Percentiles rank a stretch among this genome's conserved stretches.
Evolutionary conservation across 2,888 invertebrate genomes (phyloP).

Genomic region (Sycophila texana): DNA sequence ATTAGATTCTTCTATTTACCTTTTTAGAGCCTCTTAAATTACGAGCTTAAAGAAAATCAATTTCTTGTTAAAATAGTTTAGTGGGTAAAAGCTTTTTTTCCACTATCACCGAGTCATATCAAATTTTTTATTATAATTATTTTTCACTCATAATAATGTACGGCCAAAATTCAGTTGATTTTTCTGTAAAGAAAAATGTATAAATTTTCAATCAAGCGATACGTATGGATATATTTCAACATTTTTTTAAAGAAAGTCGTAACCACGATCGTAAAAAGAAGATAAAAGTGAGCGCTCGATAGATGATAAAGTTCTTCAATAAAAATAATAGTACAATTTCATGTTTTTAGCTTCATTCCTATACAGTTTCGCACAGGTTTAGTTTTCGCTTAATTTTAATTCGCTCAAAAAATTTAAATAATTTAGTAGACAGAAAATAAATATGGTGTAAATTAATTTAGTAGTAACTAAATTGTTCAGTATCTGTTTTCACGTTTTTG

Average conservation of each 20-base stretch:
- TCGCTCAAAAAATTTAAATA: no score
- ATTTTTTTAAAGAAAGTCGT: not conserved
- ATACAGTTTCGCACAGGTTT: not conserved
- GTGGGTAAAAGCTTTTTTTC: not conserved
- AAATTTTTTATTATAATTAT: no score
- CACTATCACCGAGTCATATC: not conserved
- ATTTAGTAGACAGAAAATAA: no score
- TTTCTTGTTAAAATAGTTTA: not conserved
- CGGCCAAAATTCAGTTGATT: no score
- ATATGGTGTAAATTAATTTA: no score
- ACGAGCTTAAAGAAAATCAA: not conserved
- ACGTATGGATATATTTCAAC: not conserved
- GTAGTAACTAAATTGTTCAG: no score
- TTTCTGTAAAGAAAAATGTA: not conserved
- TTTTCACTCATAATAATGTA: no score
- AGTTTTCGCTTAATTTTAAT: no score
- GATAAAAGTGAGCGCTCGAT: no score
- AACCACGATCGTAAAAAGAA: conserved; percentile 5
- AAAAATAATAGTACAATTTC: not conserved
- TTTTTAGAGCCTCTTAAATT: not conserved
- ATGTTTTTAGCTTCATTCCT: not conserved
- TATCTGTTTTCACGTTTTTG: no score
- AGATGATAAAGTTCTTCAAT: no score
- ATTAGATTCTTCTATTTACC: not conserved
- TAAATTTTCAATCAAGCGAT: conserved; percentile 11